These are phyloP conservation scores for Drosophila sp. DNA, from an alignment of 1,140 invertebrate species.

Conservation along the genomic window DNA sequence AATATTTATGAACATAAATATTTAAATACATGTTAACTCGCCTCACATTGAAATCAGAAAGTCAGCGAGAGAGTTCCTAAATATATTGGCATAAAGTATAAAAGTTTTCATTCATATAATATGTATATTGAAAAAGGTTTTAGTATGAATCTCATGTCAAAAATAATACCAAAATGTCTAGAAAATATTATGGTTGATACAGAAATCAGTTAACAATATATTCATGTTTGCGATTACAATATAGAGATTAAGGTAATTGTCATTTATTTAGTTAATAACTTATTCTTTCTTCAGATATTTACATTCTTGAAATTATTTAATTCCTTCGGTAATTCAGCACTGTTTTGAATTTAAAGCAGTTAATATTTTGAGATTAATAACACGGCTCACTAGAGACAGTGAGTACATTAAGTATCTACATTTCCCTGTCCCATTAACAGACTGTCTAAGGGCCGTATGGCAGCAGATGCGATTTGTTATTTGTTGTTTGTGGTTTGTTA, in stretches of 20 bases:
- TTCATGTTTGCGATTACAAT: too few species aligned
- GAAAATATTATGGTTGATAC: too few species aligned
- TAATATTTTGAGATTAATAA: constrained; percentile 38
- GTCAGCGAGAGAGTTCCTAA: neutral
- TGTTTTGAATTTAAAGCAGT: neutral
- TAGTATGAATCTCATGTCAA: too few species aligned
- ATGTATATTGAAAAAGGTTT: too few species aligned
- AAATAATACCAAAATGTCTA: too few species aligned
- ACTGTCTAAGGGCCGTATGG: constrained; percentile 18
- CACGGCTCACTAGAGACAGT: constrained; percentile 28
- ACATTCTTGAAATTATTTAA: neutral
- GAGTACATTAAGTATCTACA: neutral
- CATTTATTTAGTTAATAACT: too few species aligned
- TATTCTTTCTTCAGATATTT: too few species aligned
- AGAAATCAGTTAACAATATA: too few species aligned
- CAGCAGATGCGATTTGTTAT: constrained; percentile 13
- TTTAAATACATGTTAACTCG: too few species aligned
- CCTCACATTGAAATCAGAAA: neutral
- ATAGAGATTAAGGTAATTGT: too few species aligned
- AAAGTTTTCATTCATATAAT: too few species aligned
- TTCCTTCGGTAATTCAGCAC: neutral
- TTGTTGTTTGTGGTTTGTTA: constrained; percentile 24
- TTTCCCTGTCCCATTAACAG: neutral
- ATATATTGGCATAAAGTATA: too few species aligned
- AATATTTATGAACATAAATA: constrained; percentile 15